phyloP scores from a whole-genome alignment of 2,797 vertebrate species.

The Hylomyscus alleni region DNA sequence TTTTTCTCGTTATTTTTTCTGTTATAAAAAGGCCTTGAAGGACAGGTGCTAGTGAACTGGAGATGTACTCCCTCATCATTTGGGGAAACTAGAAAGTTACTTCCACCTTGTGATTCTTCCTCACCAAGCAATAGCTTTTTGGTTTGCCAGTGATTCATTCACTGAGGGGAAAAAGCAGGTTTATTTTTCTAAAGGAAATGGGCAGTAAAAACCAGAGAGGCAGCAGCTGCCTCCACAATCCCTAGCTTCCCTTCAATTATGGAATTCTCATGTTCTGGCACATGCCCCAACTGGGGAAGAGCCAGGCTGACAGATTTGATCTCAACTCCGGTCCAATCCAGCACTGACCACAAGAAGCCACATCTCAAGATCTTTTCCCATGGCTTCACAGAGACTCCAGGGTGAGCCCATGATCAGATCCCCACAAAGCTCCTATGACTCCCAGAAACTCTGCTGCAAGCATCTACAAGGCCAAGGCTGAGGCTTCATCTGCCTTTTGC shows the following conservation, averaged over 20 bases:
- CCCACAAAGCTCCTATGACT: accelerated
- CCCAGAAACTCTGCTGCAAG: accelerated
- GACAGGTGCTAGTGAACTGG: background rate
- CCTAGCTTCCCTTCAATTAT: background rate
- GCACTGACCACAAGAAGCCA: background rate
- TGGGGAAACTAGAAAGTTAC: conserved; percentile 41
- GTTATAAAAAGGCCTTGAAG: conserved; percentile 38
- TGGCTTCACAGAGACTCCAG: background rate
- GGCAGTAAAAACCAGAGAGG: conserved; percentile 12
- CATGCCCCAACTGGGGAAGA: background rate
- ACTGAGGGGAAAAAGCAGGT: background rate
- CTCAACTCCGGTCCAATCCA: background rate
- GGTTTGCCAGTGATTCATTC: conserved; percentile 54
- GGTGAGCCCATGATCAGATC: background rate
- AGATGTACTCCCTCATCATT: background rate
- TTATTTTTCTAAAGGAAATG: conserved; percentile 51
- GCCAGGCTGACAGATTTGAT: background rate
- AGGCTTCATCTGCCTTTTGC: background rate
- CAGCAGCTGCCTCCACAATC: background rate
- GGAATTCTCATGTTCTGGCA: background rate
- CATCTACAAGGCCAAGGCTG: background rate
- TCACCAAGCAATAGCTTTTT: conserved; percentile 24
- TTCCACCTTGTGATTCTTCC: conserved; percentile 61
- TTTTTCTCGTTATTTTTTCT: conserved; percentile 46
- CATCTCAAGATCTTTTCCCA: background rate